Base-by-base conservation (phyloP, 1,140 invertebrate species). In the Gonioctena quinquepunctata region DNA sequence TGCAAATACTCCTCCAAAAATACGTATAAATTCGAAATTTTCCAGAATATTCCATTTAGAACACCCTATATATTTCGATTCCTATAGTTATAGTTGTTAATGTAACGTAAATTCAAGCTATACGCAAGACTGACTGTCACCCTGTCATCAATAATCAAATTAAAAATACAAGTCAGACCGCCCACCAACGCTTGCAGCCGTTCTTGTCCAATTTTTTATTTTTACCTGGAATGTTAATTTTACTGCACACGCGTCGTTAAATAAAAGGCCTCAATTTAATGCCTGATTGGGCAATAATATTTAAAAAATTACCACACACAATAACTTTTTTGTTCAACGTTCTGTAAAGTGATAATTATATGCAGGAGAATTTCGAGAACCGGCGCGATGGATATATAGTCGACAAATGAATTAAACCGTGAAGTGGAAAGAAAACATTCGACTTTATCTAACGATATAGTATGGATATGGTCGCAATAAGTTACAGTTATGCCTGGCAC, bases 171-270 rank as follows among this genome's bases (percentile, higher is more conserved):
- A 74, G 23, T 23, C 11, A 56, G 75, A 76, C 75, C 75, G 75
- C 75, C 75, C 72, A 74, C 72, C 67, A 69, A 64, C 26, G 27
- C 21, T 63, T 28, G 42, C 69, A 70, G 52, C 69, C 59, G 63
- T 49, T 59, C 59, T 27, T 33, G 59, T n/a, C 59, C 23, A 16
- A 61, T 61, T 61, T 61, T 54, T 52, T 13, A 21, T 26, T 64
- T 76, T 76, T 76, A 76, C 75, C 75, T 74, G 75, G 75, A 76
- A 76, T 74, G 73, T 76, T 76, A 76, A 76, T 76, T 76, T 72
- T 68, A 66, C 65, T 61, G 72, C 66, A 68, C 68, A 76, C 69
- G 72, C 72, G 68, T 71, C 72, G 69, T 74, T 74, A 71, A 71
- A 69, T 74, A 74, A 71, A 68, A 68, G 65, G 42, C 63, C 72